Percentiles rank a stretch among this genome's conserved stretches.
phyloP scores from a whole-genome alignment of 2,888 invertebrate species.

The Nomada fucata region DNA sequence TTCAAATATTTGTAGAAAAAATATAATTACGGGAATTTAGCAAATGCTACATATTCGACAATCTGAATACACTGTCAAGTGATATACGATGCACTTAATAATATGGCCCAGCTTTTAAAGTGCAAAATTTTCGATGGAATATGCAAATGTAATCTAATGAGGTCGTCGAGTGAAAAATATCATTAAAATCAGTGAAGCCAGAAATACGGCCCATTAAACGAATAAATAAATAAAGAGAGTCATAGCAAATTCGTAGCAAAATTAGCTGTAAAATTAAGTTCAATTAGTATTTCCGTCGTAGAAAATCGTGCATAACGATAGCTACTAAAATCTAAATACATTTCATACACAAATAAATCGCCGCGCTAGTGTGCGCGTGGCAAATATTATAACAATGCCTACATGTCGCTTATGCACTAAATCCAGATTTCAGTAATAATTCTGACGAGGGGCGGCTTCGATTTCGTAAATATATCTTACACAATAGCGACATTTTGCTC shows the following conservation, averaged over 20 bases:
- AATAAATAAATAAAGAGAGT: no score
- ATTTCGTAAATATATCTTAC: constrained; percentile 20
- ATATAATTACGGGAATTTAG: no score
- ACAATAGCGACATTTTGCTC: neutral
- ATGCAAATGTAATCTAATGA: no score
- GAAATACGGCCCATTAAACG: no score
- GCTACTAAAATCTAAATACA: neutral
- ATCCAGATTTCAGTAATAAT: neutral
- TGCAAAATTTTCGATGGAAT: neutral
- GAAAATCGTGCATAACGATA: neutral
- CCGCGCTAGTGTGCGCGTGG: neutral
- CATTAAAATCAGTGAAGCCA: no score
- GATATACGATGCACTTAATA: neutral
- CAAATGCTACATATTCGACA: neutral
- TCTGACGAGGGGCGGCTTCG: neutral
- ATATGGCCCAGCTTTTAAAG: neutral
- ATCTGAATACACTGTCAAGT: no score
- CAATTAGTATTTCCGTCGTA: neutral
- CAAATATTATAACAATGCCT: constrained; percentile 8
- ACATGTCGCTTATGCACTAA: neutral
- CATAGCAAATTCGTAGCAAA: no score
- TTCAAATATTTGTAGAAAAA: no score
- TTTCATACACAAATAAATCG: neutral
- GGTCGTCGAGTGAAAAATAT: constrained; percentile 1
- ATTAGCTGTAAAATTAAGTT: no score